These are phyloP conservation scores for Chromoteleia sp. DNA, from an alignment of 2,888 invertebrate genomes.

Conservation along the genomic window DNA sequence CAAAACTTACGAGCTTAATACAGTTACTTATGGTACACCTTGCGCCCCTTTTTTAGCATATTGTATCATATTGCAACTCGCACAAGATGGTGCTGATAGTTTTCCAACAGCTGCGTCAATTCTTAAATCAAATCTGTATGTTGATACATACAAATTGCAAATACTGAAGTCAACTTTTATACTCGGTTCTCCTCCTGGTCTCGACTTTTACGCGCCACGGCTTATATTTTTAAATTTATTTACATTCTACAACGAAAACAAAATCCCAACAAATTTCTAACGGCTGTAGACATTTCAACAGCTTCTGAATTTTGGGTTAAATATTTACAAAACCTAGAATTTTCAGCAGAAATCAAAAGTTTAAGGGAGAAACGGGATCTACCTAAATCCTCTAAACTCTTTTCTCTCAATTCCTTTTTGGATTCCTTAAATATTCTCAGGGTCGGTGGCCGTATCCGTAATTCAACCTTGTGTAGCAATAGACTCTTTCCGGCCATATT, in stretches of 20 bases:
- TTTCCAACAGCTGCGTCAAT: too few relatives aligned
- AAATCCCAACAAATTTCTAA: neutral
- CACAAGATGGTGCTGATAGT: too few relatives aligned
- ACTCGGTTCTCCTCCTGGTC: constrained; percentile 5
- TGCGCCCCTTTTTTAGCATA: too few relatives aligned
- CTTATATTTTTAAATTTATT: constrained; percentile 5
- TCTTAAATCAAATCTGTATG: too few relatives aligned
- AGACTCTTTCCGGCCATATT: constrained; percentile 24
- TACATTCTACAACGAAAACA: neutral
- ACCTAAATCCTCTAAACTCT: constrained; percentile 3
- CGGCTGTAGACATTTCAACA: neutral
- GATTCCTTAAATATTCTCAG: constrained; percentile 26
- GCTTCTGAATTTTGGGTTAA: constrained; percentile 13
- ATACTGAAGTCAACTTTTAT: too few relatives aligned
- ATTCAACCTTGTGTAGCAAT: constrained; percentile 18
- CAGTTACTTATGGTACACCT: too few relatives aligned
- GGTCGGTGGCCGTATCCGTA: constrained; percentile 19
- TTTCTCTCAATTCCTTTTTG: constrained; percentile 10
- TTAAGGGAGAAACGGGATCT: neutral
- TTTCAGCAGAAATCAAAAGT: constrained; percentile 11
- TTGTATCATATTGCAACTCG: too few relatives aligned
- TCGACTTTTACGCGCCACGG: constrained; percentile 1
- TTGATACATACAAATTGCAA: too few relatives aligned
- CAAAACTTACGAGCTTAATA: neutral
- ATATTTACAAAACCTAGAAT: constrained; percentile 12